Conservation (phyloP, 2,888 invertebrate species). For the Cheilosia vernalis region DNA sequence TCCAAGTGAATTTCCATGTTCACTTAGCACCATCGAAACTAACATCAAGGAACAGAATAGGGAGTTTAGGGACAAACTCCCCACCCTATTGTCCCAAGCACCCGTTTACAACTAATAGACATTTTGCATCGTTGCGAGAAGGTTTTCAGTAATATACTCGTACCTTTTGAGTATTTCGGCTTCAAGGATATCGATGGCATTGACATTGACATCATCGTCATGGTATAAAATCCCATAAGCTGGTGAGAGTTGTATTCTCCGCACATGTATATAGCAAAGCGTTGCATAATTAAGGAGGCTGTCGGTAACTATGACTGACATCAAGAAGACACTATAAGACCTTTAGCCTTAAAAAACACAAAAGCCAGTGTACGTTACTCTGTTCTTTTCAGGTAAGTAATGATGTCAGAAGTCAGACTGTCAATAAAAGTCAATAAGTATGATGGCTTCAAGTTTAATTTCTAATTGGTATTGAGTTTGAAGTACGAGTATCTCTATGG, state of each 20-base stretch:
- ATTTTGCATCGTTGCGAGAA: no score
- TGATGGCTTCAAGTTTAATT: neutral
- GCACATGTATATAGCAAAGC: neutral
- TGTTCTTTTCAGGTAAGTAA: neutral
- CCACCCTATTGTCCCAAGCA: no score
- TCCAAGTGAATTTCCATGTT: slow-evolving; percentile 41
- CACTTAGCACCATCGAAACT: slow-evolving; percentile 25
- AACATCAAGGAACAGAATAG: slow-evolving; percentile 1
- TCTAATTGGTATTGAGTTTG: slow-evolving; percentile 6
- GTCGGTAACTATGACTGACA: slow-evolving; percentile 9
- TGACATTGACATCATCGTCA: neutral
- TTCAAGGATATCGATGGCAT: slow-evolving; percentile 25
- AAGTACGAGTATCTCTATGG: slow-evolving; percentile 2
- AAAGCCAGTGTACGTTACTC: neutral
- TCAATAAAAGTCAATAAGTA: neutral
- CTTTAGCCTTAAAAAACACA: neutral
- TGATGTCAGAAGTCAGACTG: neutral
- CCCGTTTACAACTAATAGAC: no score
- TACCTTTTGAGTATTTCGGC: neutral
- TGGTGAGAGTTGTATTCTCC: neutral
- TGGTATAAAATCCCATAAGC: slow-evolving; percentile 8
- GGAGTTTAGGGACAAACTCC: no score
- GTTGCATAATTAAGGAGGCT: slow-evolving; percentile 16
- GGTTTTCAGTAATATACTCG: no score
- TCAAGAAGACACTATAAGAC: neutral